Evolutionary conservation across 2,888 invertebrate species (phyloP), one percentile per base, ranked within the genome.

Genomic region (Nomada fucata): DNA sequence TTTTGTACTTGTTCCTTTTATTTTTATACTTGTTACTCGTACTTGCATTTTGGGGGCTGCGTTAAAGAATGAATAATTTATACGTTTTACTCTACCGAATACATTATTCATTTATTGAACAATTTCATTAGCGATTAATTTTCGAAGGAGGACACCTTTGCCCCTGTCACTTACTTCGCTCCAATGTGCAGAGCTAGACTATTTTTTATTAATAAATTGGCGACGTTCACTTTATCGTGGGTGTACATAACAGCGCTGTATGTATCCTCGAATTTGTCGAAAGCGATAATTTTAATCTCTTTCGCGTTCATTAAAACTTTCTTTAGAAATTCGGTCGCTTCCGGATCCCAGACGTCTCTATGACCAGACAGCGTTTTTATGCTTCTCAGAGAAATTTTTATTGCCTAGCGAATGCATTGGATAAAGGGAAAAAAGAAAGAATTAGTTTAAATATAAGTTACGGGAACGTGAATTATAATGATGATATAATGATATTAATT

Each of bases 111-210:
- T 7, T 36, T 36, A 36, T 36, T 36, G 36, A 36, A 36, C 5
- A 36, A 7, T 36, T 36, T 63, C 2, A 36, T n/a, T 60, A n/a
- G 9, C 10, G 7, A 53, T 9, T 53, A 53, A 2, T 20, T 2
- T n/a, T 53, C 47, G 13, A 47, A 15, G 15, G 47, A 0, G 10
- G 47, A 3, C 47, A 15, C 47, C 2, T 13, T 47, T 47, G 11
- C 7, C 2, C 47, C 15, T 47, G 47, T 13, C 47, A 91, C 93
- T 92, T 92, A 95, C 95, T 94, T 91, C 61, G 91, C 89, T 0
- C 95, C 96, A 4, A 94, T 95, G 67, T 95, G 94, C 18, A 90
- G 75, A 0, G 95, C 96, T 36, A 94, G 92, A 0, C 94, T 93
- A 26, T 94, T 92, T 13, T 93, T 91, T 0, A 95, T 95, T 77